Conservation (phyloP, 2,888 invertebrate species). For the Scaptomyza polygonia region DNA sequence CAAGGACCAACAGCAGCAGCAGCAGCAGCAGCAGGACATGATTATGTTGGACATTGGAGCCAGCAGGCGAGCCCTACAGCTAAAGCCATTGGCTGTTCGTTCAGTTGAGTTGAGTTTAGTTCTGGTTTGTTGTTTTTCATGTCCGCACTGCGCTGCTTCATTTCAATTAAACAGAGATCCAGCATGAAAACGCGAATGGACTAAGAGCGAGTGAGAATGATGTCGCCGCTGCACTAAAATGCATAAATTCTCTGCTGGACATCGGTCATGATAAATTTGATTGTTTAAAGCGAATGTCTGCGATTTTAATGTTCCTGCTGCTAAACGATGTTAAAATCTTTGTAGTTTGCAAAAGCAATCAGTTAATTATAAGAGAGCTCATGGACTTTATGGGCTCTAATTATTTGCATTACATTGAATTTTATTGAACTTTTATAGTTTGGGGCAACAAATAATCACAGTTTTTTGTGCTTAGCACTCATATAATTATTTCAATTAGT, state of each 20-base stretch:
- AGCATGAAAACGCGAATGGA: slow-evolving; percentile 33
- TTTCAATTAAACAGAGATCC: slow-evolving; percentile 69
- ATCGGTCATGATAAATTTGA: slow-evolving; percentile 63
- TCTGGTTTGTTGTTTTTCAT: slow-evolving; percentile 27
- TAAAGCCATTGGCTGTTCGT: background rate
- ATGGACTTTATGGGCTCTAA: too few relatives aligned
- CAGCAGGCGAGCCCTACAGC: slow-evolving; percentile 29
- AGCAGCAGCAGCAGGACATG: slow-evolving; percentile 64
- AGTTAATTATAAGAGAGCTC: slow-evolving; percentile 13
- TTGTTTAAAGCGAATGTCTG: slow-evolving; percentile 28
- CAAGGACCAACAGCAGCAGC: slow-evolving; percentile 34
- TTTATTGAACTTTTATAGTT: too few relatives aligned
- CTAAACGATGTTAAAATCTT: slow-evolving; percentile 42
- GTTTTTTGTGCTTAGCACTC: too few relatives aligned
- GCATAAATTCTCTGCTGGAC: slow-evolving; percentile 79
- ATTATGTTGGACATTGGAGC: slow-evolving; percentile 69
- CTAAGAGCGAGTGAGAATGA: slow-evolving; percentile 6
- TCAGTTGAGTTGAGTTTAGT: background rate
- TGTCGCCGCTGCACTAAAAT: slow-evolving; percentile 73
- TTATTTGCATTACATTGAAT: background rate
- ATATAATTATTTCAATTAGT: too few relatives aligned
- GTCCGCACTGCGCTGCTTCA: slow-evolving; percentile 53
- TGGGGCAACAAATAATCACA: too few relatives aligned
- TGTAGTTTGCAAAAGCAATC: slow-evolving; percentile 5
- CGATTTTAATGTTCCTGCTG: slow-evolving; percentile 29